Conservation (phyloP, 2,888 invertebrate species). For the Cephus pygmeus region DNA sequence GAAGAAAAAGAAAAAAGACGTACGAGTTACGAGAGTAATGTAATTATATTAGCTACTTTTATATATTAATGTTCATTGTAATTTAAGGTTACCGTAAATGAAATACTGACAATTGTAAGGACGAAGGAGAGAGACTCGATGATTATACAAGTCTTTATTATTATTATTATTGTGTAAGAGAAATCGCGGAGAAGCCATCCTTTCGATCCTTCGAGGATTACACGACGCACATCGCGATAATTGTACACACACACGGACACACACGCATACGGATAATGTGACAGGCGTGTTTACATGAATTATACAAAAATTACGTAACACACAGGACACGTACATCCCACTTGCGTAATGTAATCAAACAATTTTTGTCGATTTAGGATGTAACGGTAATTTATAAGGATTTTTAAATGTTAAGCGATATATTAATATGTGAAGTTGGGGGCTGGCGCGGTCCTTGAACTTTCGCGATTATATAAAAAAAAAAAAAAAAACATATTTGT, state of each 20-base stretch:
- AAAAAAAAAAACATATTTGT: conserved; percentile 32
- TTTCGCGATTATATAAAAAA: conserved; percentile 18
- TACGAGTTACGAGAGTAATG: conserved; percentile 29
- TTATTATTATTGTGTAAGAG: not conserved
- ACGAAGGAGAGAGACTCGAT: not conserved
- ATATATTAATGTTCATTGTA: conserved; percentile 33
- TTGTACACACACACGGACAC: not conserved
- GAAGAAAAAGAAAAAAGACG: not conserved
- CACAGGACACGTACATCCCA: conserved; percentile 41
- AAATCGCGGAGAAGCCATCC: not conserved
- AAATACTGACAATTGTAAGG: not conserved
- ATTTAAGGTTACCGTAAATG: conserved; percentile 25
- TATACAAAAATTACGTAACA: not conserved
- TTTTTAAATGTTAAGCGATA: conserved; percentile 11
- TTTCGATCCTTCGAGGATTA: not conserved
- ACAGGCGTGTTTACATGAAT: not conserved
- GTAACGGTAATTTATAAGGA: conserved; percentile 11
- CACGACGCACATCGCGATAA: not conserved
- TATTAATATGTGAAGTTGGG: conserved; percentile 19
- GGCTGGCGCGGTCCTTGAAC: conserved; percentile 29
- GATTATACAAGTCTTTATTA: not conserved
- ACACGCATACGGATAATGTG: too few species aligned
- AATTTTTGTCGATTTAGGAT: conserved; percentile 17
- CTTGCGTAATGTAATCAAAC: conserved; percentile 46
- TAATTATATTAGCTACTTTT: conserved; percentile 41